phyloP scores from a whole-genome alignment of 2,888 invertebrate species.

The Agrochola lota region DNA sequence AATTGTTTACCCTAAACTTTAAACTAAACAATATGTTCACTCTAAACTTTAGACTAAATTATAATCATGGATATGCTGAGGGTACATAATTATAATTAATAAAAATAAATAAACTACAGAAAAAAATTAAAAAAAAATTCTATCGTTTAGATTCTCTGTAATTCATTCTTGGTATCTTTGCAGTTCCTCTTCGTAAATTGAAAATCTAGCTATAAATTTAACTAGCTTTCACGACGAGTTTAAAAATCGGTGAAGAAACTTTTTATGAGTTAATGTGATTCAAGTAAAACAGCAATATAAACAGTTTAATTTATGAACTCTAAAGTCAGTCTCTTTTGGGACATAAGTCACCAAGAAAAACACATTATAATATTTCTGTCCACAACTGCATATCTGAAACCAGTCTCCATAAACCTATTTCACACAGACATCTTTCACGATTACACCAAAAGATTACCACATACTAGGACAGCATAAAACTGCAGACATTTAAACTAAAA shows the following conservation, averaged over 20 bases:
- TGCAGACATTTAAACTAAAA: conserved; percentile 45
- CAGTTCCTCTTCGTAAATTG: background rate
- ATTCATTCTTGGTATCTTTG: background rate
- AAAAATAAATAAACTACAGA: no score
- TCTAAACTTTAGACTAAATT: no score
- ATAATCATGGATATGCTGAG: no score
- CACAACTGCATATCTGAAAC: conserved; percentile 14
- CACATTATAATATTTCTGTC: background rate
- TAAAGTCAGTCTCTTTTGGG: no score
- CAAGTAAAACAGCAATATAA: background rate
- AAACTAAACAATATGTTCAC: background rate
- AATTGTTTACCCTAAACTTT: background rate
- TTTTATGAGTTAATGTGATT: background rate
- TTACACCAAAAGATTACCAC: conserved; percentile 53
- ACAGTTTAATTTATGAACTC: no score
- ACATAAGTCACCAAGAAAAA: conserved; percentile 12
- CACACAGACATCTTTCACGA: conserved; percentile 43
- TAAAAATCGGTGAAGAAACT: background rate
- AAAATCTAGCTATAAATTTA: background rate
- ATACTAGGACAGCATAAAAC: conserved; percentile 53
- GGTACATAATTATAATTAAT: no score
- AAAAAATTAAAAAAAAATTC: no score
- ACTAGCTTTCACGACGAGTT: background rate
- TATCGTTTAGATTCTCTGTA: background rate
- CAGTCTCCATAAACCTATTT: conserved; percentile 52